Percentiles rank a stretch among this genome's conserved stretches.
These are phyloP conservation scores for Leptonema lineaticorne DNA, from an alignment of 1,140 invertebrate species.

Conservation along the genomic window DNA sequence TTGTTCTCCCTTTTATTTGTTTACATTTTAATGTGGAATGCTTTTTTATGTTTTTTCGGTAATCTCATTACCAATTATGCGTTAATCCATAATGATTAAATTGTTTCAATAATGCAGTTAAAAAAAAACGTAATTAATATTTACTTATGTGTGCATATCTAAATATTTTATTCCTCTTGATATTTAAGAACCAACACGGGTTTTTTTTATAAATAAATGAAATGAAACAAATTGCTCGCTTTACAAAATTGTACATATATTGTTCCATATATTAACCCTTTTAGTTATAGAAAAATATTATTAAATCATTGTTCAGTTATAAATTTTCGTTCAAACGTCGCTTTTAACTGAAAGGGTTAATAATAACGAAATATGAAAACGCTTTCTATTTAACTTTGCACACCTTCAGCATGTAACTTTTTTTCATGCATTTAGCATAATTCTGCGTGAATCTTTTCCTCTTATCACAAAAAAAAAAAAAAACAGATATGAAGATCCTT, in stretches of 20 bases:
- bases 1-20: too few species aligned
- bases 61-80: not conserved
- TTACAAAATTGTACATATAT: not conserved
- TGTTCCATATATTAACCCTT: not conserved
- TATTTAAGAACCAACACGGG: slow-evolving; percentile 22
- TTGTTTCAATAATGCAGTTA: not conserved
- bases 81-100: slow-evolving; percentile 11
- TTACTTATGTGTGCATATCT: not conserved
- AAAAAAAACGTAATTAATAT: not conserved
- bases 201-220: too few species aligned
- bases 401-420: slow-evolving; percentile 10
- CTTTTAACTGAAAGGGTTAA: not conserved
- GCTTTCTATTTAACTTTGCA: slow-evolving; percentile 7
- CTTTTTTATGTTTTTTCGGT: not conserved
- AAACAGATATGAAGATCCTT: too few species aligned
- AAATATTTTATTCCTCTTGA: not conserved
- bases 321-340: not conserved
- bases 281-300: not conserved
- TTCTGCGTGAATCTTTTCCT: too few species aligned
- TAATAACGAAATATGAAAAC: not conserved
- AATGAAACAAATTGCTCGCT: slow-evolving; percentile 8
- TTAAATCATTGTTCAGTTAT: not conserved
- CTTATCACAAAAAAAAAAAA: too few species aligned
- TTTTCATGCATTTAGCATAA: not conserved
- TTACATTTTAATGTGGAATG: not conserved